Percentiles rank a stretch among this genome's conserved stretches.
Evolutionary conservation across 2,797 vertebrate genomes (phyloP).

Genomic region (Brachymystax lenok): DNA sequence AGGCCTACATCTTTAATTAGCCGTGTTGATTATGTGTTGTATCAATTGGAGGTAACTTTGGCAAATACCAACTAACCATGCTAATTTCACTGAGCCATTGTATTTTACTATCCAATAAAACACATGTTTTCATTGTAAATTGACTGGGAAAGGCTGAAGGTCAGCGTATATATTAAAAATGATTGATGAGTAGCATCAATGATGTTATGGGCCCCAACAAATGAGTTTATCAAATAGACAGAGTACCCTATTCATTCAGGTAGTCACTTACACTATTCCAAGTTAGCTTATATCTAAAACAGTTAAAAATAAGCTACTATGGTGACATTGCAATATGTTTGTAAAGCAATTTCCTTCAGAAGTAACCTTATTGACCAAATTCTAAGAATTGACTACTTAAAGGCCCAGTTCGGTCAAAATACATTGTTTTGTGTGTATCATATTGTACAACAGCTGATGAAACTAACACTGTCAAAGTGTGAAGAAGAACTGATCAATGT

Average conservation of each 20-base stretch:
- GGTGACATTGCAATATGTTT: too few species aligned
- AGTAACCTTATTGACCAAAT: too few species aligned
- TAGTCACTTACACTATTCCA: too few species aligned
- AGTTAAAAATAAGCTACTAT: too few species aligned
- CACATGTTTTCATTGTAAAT: background rate
- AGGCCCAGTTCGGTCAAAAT: too few species aligned
- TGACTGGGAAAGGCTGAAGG: background rate
- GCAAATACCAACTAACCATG: background rate
- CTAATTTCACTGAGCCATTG: background rate
- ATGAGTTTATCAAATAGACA: background rate
- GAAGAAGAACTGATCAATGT: too few species aligned
- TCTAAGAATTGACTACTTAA: too few species aligned
- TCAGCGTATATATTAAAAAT: background rate
- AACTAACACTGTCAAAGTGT: too few species aligned
- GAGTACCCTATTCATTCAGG: background rate
- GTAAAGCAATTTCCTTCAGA: too few species aligned
- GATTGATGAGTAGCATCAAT: background rate
- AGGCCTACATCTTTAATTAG: conserved; percentile 15
- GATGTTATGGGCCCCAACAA: background rate
- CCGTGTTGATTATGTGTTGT: conserved; percentile 14
- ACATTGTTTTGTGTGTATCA: too few species aligned
- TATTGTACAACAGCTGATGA: too few species aligned
- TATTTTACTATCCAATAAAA: background rate
- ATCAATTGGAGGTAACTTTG: conserved; percentile 21
- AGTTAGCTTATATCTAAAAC: too few species aligned